phyloP scores from a whole-genome alignment of 2,113 vertebrate genomes.

The Atherinomorus stipes region DNA sequence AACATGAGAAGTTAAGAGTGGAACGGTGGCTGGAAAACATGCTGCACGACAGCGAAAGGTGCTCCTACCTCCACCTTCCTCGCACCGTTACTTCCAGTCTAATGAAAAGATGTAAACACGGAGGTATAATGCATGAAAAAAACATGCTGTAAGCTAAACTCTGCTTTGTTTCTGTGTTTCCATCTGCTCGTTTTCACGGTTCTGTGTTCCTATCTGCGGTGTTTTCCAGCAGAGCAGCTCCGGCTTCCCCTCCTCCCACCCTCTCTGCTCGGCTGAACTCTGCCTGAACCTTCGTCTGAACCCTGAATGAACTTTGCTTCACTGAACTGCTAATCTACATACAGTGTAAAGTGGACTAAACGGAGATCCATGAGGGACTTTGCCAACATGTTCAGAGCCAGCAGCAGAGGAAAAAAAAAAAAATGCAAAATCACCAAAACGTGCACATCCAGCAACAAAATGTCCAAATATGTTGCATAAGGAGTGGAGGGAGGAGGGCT shows the following conservation, averaged over 20 bases:
- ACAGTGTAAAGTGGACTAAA: slow-evolving; percentile 38
- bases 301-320: slow-evolving; percentile 70
- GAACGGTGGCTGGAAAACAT: not conserved
- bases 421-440: slow-evolving; percentile 25
- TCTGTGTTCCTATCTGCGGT: not conserved
- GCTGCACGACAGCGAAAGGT: not conserved
- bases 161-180: slow-evolving; percentile 8
- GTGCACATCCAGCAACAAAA: not conserved
- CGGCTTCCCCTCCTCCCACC: slow-evolving; percentile 13
- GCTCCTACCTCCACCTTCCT: too few species aligned
- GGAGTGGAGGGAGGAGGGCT: not conserved
- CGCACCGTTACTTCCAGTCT: not conserved
- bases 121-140: not conserved
- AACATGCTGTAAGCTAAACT: slow-evolving; percentile 5
- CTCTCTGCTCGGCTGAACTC: slow-evolving; percentile 62
- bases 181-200: slow-evolving; percentile 12
- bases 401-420: slow-evolving; percentile 19
- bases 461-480: slow-evolving; percentile 20
- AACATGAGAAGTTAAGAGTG: too few species aligned
- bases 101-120: not conserved
- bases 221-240: slow-evolving; percentile 35
- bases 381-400: not conserved
- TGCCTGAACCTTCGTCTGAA: slow-evolving; percentile 72
- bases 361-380: slow-evolving; percentile 38
- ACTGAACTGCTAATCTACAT: slow-evolving; percentile 77